Percentiles rank a stretch among this genome's conserved stretches.
These are phyloP conservation scores for Drosophila serrata DNA, from an alignment of 1,140 invertebrate species.

Conservation along the genomic window DNA sequence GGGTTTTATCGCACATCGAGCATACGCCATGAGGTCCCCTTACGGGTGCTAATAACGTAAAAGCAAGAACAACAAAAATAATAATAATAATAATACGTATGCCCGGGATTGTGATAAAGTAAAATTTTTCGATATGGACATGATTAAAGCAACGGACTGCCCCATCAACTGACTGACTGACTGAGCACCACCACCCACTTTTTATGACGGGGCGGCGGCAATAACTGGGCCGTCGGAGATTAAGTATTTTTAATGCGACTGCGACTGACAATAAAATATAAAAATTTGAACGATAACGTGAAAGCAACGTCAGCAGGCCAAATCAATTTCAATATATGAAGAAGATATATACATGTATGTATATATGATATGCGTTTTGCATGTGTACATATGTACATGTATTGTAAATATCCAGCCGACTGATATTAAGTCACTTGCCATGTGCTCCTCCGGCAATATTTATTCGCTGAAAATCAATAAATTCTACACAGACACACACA, in stretches of 20 bases:
- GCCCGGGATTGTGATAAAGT: conserved; percentile 74
- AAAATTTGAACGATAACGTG: conserved; percentile 79
- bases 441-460: conserved; percentile 62
- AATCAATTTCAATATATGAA: conserved; percentile 75
- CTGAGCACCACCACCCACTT: conserved; percentile 6
- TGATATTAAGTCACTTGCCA: conserved; percentile 62
- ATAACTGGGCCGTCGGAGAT: conserved; percentile 74
- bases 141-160: conserved; percentile 60
- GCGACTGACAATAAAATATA: conserved; percentile 77
- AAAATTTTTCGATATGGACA: conserved; percentile 82
- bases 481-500: conserved; percentile 53
- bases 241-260: conserved; percentile 83
- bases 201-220: conserved; percentile 41
- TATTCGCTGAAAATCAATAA: conserved; percentile 70
- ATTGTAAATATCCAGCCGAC: conserved; percentile 49
- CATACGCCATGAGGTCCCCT: conserved; percentile 72
- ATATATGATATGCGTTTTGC: conserved; percentile 39
- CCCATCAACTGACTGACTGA: conserved; percentile 20
- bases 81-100: conserved; percentile 65
- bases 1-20: conserved; percentile 77
- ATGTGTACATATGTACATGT: conserved; percentile 30
- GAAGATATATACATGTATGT: conserved; percentile 14
- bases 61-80: conserved; percentile 67
- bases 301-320: conserved; percentile 62
- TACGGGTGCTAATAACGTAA: conserved; percentile 83